phyloP scores from a whole-genome alignment of 2,113 vertebrate species.

The Phocoena phocoena region DNA sequence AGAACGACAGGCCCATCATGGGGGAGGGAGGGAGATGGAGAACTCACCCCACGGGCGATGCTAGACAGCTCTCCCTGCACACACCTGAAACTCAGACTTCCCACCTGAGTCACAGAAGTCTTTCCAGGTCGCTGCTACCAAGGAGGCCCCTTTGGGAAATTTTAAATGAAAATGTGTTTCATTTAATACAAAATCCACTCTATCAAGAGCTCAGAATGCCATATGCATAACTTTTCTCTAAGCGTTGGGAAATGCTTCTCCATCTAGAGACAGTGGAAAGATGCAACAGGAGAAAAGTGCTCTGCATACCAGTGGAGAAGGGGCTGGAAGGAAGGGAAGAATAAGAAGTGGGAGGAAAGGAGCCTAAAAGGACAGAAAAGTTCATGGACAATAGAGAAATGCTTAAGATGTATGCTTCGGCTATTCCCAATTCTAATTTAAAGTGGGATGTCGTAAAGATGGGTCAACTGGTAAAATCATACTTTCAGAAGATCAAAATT shows the following conservation, averaged over 20 bases:
- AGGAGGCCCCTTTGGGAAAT: background rate
- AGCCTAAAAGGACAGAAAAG: background rate
- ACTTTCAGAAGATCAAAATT: background rate
- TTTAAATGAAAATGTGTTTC: background rate
- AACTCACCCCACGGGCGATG: fast-evolving
- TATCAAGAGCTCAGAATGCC: background rate
- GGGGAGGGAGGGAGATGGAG: background rate
- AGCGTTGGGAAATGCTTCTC: background rate
- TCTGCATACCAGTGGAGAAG: fast-evolving
- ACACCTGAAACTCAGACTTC: background rate
- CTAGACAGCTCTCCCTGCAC: fast-evolving
- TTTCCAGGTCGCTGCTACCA: background rate
- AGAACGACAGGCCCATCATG: fast-evolving
- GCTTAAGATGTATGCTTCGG: fast-evolving
- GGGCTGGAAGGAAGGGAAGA: background rate
- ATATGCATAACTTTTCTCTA: background rate
- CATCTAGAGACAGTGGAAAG: fast-evolving
- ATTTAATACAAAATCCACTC: background rate
- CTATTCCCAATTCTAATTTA: background rate
- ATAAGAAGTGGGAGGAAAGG: fast-evolving
- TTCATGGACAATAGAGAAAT: fast-evolving
- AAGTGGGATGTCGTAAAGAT: background rate
- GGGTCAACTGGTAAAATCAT: background rate
- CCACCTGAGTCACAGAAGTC: background rate
- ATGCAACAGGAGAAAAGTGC: fast-evolving